Evolutionary conservation across 2,113 vertebrate species (phyloP), one percentile per base, ranked within the genome.

Genomic region (Nothobranchius furzeri): DNA sequence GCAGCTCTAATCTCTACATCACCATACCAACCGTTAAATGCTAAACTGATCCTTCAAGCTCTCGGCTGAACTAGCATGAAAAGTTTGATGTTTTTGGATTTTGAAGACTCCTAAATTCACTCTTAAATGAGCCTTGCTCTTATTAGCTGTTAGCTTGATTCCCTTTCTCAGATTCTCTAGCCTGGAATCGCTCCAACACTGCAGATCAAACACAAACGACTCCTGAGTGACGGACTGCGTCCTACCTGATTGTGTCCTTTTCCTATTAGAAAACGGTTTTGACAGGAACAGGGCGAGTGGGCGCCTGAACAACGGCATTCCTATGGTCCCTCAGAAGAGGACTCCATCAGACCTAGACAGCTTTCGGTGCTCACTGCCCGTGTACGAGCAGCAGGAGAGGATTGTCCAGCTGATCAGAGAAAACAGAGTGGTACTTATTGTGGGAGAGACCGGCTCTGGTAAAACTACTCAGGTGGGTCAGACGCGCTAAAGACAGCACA

Each of bases 401-500:
- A 96, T 98, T 54, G 62, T 98, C 62, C 83, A 92, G 66, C 93
- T 95, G 71, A 94, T 99, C 83, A 93, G 93, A 78, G 94, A 95
- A 11, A 93, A 96, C 89, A 93, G 91, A 76, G 92, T 98, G 67
- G 90, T 98, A 82, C 90, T 99, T 71, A 90, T 99, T 78, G 72
- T 98, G 63, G 97, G 98, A 77, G 97, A 99, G 86, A 97, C 96
- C 1, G 98, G 98, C 73, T 99, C 96, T 52, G 98, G 98, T 76
- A 98, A 99, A 91, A 99, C 97, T 35, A 99, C 97, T 36, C 98
- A 99, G 93, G 97, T 99, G 84, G 10, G 71, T 67, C 2, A 25
- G 1, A 43, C 9, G 17, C 10, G 24, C 37, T 42, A n/a, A 4
- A 9, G 13, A 45, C 8, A 58, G 15, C 40, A 40, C 9, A 17